Evolutionary conservation across 2,888 invertebrate species (phyloP).

Genomic region (Tholera decimalis): DNA sequence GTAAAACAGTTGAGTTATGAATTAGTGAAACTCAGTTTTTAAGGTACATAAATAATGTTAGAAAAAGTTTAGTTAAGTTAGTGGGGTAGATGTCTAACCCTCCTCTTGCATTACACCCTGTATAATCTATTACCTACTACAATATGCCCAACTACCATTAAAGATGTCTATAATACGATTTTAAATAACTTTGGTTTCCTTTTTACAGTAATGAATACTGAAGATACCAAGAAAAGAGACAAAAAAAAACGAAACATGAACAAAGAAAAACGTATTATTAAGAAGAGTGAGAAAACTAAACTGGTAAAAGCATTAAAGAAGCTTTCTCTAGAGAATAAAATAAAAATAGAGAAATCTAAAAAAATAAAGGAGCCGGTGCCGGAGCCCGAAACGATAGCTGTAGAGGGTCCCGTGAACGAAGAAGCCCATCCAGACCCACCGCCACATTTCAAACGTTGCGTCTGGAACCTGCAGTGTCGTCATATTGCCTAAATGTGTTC

Average conservation of each 20-base stretch:
- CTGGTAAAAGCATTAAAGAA: not conserved
- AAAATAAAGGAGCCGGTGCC: not conserved
- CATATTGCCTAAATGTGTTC: not conserved
- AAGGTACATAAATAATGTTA: no score
- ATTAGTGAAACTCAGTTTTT: no score
- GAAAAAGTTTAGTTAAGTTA: no score
- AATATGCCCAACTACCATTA: not conserved
- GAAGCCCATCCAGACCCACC: not conserved
- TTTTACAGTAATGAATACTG: conserved; percentile 3
- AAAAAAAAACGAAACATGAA: not conserved
- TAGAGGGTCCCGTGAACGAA: not conserved
- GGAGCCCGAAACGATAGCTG: not conserved
- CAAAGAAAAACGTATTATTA: not conserved
- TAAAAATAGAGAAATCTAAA: not conserved
- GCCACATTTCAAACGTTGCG: not conserved
- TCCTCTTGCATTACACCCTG: no score
- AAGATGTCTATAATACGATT: not conserved
- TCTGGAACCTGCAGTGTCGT: not conserved
- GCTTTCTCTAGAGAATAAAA: not conserved
- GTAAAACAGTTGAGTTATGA: no score
- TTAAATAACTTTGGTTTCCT: not conserved
- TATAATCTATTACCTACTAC: not conserved
- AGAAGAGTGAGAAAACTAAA: not conserved
- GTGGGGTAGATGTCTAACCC: no score
- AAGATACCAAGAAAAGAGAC: not conserved